These are phyloP conservation scores for Pristionchus japonicus DNA, from an alignment of 2,888 invertebrate species.

Conservation along the genomic window DNA sequence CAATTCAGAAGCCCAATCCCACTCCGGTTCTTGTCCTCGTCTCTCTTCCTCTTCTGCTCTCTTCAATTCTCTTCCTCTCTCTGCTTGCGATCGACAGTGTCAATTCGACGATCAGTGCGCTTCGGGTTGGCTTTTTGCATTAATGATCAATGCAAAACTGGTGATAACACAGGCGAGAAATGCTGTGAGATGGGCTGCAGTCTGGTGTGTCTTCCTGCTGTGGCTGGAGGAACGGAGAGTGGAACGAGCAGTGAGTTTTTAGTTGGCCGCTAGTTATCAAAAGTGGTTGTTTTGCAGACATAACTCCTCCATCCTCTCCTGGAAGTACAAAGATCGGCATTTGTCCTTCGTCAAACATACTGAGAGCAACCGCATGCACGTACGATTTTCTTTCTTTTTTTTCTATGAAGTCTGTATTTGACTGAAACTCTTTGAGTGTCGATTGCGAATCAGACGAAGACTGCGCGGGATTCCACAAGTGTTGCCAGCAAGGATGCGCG, in stretches of 20 bases:
- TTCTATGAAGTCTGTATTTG: too few relatives aligned
- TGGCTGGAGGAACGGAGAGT: neutral
- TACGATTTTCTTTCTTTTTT: too few relatives aligned
- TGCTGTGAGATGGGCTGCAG: slow-evolving; percentile 74
- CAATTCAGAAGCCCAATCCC: slow-evolving; percentile 5
- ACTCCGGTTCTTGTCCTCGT: slow-evolving; percentile 36
- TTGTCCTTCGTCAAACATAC: slow-evolving; percentile 4
- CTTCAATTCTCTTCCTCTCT: slow-evolving; percentile 11
- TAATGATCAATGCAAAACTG: neutral
- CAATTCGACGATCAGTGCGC: slow-evolving; percentile 39
- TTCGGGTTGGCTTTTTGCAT: neutral
- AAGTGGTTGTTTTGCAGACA: neutral
- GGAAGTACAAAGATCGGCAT: slow-evolving; percentile 21
- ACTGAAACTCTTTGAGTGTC: neutral
- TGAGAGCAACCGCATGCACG: neutral
- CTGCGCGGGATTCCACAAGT: slow-evolving; percentile 66
- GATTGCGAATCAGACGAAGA: slow-evolving; percentile 64
- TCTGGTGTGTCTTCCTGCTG: slow-evolving; percentile 58
- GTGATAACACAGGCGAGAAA: slow-evolving; percentile 55
- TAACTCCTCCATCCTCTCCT: neutral
- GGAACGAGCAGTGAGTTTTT: neutral
- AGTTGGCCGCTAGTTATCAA: neutral
- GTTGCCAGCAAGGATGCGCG: slow-evolving; percentile 71
- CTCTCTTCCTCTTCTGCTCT: neutral
- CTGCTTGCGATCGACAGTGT: slow-evolving; percentile 24